Percentiles rank a stretch among this genome's conserved stretches.
Evolutionary conservation across 2,797 vertebrate genomes (phyloP).

Genomic region (Eleutherodactylus coqui): DNA sequence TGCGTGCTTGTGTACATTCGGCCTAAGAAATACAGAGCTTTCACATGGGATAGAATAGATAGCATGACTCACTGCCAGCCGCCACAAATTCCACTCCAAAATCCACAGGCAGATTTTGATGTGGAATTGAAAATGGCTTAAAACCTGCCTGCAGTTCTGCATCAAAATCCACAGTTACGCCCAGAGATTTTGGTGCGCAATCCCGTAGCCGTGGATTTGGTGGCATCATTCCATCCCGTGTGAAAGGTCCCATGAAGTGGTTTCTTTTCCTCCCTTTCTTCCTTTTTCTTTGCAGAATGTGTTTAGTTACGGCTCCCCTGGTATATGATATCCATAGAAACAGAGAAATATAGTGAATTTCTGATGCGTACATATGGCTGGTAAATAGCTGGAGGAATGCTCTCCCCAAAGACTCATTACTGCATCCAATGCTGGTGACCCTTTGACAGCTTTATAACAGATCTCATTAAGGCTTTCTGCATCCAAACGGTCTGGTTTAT

Average conservation of each 20-base stretch:
- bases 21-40: too few species aligned
- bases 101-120: too few species aligned
- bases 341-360: slow-evolving; percentile 57
- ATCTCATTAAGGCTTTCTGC: slow-evolving; percentile 63
- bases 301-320: slow-evolving; percentile 63
- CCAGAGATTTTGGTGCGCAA: too few species aligned
- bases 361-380: slow-evolving; percentile 62
- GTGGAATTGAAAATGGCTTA: too few species aligned
- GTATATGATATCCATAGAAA: slow-evolving; percentile 63
- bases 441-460: slow-evolving; percentile 63
- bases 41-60: too few species aligned
- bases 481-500: slow-evolving; percentile 60
- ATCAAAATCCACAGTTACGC: too few species aligned
- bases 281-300: slow-evolving; percentile 56
- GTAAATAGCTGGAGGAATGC: slow-evolving; percentile 62
- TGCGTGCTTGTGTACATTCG: too few species aligned
- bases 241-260: slow-evolving; percentile 10
- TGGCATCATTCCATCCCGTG: too few species aligned
- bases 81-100: too few species aligned
- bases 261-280: neutral
- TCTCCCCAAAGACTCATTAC: slow-evolving; percentile 64
- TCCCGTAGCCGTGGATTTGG: too few species aligned
- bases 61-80: too few species aligned
- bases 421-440: slow-evolving; percentile 61
- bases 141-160: too few species aligned